Conservation (phyloP, 2,797 vertebrate species). For the Danionella dracula region DNA sequence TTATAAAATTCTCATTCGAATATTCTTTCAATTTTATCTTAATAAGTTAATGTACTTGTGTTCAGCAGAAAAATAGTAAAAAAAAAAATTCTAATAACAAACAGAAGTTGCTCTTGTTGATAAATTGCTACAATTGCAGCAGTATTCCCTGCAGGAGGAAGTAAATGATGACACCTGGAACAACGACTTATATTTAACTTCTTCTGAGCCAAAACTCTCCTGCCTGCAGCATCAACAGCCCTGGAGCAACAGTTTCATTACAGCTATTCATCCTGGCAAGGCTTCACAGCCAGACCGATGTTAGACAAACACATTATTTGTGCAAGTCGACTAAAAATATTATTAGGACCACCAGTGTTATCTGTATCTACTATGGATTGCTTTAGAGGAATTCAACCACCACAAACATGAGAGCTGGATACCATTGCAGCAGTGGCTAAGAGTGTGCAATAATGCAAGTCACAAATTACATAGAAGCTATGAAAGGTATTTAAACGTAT, state of each 20-base stretch:
- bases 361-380: background rate
- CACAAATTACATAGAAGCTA: no score
- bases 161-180: conserved; percentile 20
- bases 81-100: background rate
- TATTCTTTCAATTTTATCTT: no score
- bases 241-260: conserved; percentile 33
- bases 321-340: conserved; percentile 14
- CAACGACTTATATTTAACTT: conserved; percentile 20
- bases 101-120: conserved; percentile 3
- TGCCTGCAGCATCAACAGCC: conserved; percentile 28
- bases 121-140: conserved; percentile 10
- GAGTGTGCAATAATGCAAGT: no score
- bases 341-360: background rate
- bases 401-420: no score
- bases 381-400: background rate
- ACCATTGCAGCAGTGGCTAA: no score
- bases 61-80: no score
- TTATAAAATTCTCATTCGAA: no score
- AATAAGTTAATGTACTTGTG: no score
- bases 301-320: conserved; percentile 1
- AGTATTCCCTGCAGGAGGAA: background rate
- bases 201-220: conserved; percentile 25
- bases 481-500: no score
- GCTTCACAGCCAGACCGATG: conserved; percentile 12
- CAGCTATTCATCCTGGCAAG: conserved; percentile 36